A percentile compares a stretch with the other conserved stretches of the same genome.
Conservation (phyloP, 64 coral and sea anemone species). For the Exaiptasia diaphana region DNA sequence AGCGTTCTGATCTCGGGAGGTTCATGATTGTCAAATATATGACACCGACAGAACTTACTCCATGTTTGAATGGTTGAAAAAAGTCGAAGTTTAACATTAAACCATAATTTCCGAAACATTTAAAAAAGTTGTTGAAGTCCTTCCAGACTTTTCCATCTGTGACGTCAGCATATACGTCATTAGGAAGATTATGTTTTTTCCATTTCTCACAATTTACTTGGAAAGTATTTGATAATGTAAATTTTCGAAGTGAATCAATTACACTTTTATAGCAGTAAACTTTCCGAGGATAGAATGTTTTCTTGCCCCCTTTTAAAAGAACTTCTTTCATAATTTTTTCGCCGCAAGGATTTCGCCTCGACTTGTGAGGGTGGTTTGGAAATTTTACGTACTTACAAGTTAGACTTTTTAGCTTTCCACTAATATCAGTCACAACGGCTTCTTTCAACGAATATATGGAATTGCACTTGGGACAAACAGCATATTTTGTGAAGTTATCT, state of each 20-base stretch:
- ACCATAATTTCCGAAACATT: constrained; percentile 17
- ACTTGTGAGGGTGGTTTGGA: constrained; percentile 37
- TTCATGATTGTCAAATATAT: constrained; percentile 48
- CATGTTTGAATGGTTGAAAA: constrained; percentile 49
- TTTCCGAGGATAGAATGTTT: constrained; percentile 49
- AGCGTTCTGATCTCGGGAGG: constrained; percentile 18
- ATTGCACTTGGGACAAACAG: constrained; percentile 62
- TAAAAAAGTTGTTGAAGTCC: constrained; percentile 38
- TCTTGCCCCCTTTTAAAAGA: constrained; percentile 7
- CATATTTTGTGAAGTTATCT: constrained; percentile 53
- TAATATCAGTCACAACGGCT: not conserved
- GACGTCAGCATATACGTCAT: constrained; percentile 37
- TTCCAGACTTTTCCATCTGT: constrained; percentile 62
- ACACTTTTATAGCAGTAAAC: constrained; percentile 55
- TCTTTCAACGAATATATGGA: constrained; percentile 38
- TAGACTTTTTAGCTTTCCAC: not conserved
- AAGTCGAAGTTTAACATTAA: constrained; percentile 59
- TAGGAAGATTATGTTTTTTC: not conserved
- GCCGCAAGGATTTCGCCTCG: constrained; percentile 8
- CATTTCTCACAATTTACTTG: constrained; percentile 41
- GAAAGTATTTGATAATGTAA: constrained; percentile 29
- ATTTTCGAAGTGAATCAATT: constrained; percentile 10
- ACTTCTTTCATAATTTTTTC: constrained; percentile 6
- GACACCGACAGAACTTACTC: constrained; percentile 53
- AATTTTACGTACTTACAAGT: constrained; percentile 7